Conservation (phyloP, 2,113 vertebrate genomes). For the Elanoides forficatus region DNA sequence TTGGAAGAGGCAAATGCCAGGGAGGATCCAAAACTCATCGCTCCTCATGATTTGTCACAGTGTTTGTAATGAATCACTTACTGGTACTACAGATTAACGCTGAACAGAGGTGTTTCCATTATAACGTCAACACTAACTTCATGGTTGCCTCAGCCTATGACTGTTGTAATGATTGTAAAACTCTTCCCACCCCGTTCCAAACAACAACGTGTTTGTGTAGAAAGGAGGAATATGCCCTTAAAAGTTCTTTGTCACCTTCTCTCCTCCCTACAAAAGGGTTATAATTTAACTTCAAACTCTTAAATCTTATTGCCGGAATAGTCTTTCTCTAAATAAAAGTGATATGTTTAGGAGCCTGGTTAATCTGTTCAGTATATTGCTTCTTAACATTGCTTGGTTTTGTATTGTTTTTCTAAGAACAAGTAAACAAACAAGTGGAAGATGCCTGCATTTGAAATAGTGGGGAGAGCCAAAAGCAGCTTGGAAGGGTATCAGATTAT, state of each 20-base stretch:
- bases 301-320: not conserved
- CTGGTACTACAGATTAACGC: not conserved
- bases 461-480: not conserved
- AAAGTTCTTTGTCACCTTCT: not conserved
- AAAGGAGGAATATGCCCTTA: not conserved
- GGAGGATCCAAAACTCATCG: slow-evolving; percentile 25
- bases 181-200: not conserved
- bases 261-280: not conserved
- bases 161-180: not conserved
- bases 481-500: not conserved
- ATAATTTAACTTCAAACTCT: not conserved
- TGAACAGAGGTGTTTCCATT: slow-evolving; percentile 29
- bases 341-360: not conserved
- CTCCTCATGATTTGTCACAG: slow-evolving; percentile 18
- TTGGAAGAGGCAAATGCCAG: not conserved
- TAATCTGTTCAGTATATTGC: not conserved
- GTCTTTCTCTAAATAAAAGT: not conserved
- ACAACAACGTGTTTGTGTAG: not conserved
- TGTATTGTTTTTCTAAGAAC: not conserved
- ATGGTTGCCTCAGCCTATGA: not conserved
- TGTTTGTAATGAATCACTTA: slow-evolving; percentile 29
- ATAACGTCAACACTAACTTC: not conserved
- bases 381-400: not conserved
- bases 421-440: not conserved
- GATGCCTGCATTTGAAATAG: not conserved